Conservation (phyloP, 1,140 invertebrate species). For the Trichonephila clavipes region DNA sequence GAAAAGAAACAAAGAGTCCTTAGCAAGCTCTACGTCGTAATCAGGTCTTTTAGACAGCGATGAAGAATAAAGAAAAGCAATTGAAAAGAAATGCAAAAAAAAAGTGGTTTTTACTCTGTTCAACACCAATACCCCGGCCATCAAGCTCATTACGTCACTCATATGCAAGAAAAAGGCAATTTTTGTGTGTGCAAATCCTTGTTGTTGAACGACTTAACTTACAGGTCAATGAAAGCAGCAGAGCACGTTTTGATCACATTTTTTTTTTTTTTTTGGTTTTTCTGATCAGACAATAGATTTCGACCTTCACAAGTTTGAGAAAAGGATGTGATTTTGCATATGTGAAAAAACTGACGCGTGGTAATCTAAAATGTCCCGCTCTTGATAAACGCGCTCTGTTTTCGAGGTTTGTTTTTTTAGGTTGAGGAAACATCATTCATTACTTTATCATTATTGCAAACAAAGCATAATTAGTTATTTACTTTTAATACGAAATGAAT, state of each 20-base stretch:
- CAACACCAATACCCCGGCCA: not conserved
- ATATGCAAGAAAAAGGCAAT: not conserved
- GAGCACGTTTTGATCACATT: slow-evolving; percentile 15
- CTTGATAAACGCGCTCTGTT: not conserved
- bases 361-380: not conserved
- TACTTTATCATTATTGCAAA: no score
- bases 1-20: not conserved
- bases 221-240: slow-evolving; percentile 11
- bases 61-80: not conserved
- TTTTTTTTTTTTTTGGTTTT: not conserved
- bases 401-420: no score
- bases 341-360: not conserved
- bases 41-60: not conserved
- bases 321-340: not conserved
- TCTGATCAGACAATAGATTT: slow-evolving; percentile 22
- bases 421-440: no score
- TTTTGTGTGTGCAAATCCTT: not conserved
- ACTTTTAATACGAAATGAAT: no score
- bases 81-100: not conserved
- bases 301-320: not conserved
- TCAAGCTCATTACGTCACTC: not conserved
- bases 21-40: not conserved
- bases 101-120: not conserved
- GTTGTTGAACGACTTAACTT: slow-evolving; percentile 9
- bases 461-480: no score